phyloP scores from a whole-genome alignment of 2,113 vertebrate species.

The Geococcyx californianus region DNA sequence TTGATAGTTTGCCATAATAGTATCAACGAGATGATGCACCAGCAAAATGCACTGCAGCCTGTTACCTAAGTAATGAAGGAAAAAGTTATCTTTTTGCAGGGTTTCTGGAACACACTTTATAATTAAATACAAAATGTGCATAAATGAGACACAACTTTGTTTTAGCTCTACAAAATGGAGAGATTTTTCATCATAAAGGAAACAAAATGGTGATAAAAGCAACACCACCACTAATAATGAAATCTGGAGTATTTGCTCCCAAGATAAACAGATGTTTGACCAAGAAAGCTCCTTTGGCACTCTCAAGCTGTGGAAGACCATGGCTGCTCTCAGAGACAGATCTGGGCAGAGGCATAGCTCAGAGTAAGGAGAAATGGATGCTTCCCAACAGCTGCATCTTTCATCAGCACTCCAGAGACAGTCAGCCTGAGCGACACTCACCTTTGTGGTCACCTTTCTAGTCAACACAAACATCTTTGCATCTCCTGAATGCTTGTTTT shows the following conservation, averaged over 20 bases:
- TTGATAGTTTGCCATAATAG: neutral
- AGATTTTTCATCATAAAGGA: neutral
- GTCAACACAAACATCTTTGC: neutral
- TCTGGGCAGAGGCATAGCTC: neutral
- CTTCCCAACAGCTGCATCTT: neutral
- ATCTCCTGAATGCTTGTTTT: neutral
- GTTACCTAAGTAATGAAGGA: neutral
- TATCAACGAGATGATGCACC: neutral
- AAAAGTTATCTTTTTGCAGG: neutral
- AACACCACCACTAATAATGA: neutral
- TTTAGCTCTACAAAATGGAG: neutral
- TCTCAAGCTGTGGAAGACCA: neutral
- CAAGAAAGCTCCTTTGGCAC: neutral
- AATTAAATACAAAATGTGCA: neutral
- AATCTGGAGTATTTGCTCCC: neutral
- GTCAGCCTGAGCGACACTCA: accelerated
- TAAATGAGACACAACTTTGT: neutral
- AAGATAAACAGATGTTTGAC: neutral
- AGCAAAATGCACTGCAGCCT: neutral
- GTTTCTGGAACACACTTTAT: neutral
- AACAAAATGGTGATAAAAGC: neutral
- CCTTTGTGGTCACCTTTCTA: neutral
- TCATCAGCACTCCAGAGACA: neutral
- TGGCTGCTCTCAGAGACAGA: neutral
- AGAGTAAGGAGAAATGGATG: neutral